Evolutionary conservation across 2,888 invertebrate genomes (phyloP).

Genomic region (Antitype chi): DNA sequence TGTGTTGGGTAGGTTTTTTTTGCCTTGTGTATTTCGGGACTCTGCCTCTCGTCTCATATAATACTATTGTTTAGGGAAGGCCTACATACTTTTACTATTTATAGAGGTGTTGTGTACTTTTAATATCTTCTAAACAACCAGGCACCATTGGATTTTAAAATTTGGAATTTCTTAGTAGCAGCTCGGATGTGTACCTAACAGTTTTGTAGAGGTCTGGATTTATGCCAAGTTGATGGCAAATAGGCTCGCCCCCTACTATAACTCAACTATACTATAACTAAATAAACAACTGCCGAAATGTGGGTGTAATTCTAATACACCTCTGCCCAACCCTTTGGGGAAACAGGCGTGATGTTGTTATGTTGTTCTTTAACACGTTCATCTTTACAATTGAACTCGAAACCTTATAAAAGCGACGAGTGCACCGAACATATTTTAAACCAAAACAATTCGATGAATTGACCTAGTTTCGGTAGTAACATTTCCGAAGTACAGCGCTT

Average conservation of each 20-base stretch:
- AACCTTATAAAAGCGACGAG: slow-evolving; percentile 19
- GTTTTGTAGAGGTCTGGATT: background rate
- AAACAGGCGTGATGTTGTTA: background rate
- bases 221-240: background rate
- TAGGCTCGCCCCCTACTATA: background rate
- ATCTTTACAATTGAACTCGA: background rate
- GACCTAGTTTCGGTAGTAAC: slow-evolving; percentile 14
- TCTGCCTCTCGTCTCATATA: background rate
- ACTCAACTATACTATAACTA: too few relatives aligned
- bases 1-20: background rate
- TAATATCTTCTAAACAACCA: background rate
- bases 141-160: background rate
- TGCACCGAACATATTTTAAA: background rate
- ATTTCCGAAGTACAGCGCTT: slow-evolving; percentile 6
- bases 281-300: background rate
- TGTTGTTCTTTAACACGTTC: background rate
- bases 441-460: slow-evolving; percentile 5
- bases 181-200: background rate
- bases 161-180: background rate
- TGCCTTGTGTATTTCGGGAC: slow-evolving; percentile 10
- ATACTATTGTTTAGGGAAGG: background rate
- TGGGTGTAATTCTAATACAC: background rate
- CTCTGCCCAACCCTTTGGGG: background rate
- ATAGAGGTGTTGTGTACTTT: background rate
- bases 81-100: background rate